Evolutionary conservation across 2,797 vertebrate genomes (phyloP).

Genomic region (Triplophysa bombifrons): DNA sequence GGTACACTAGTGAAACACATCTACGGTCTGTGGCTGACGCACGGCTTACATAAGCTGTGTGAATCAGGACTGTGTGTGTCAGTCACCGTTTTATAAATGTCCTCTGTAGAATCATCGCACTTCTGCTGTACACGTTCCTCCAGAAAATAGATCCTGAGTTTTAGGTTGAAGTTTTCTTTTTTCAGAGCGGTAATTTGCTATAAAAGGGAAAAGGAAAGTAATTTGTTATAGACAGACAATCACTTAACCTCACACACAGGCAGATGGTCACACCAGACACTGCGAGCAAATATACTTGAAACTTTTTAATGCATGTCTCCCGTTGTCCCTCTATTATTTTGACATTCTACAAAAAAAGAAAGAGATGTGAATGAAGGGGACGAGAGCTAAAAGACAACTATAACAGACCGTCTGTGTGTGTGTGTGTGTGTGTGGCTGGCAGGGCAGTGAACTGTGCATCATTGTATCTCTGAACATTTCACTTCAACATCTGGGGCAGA

Average conservation of each 20-base stretch:
- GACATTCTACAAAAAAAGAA: neutral
- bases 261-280: slow-evolving; percentile 8
- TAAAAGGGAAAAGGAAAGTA: neutral
- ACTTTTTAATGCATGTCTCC: neutral
- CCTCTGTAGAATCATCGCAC: slow-evolving; percentile 89
- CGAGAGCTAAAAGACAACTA: neutral
- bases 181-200: slow-evolving; percentile 97
- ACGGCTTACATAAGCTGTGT: neutral
- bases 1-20: no score
- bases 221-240: neutral
- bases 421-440: slow-evolving; percentile 42
- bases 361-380: slow-evolving; percentile 14
- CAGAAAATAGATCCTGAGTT: slow-evolving; percentile 97
- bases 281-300: neutral
- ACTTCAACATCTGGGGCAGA: slow-evolving; percentile 75
- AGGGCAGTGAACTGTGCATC: slow-evolving; percentile 74
- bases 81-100: slow-evolving; percentile 88
- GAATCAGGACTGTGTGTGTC: neutral
- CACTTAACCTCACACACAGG: neutral
- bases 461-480: slow-evolving; percentile 72
- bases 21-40: neutral
- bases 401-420: slow-evolving; percentile 36
- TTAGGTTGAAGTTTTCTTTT: slow-evolving; percentile 98
- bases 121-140: slow-evolving; percentile 95
- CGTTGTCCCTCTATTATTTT: neutral